Evolutionary conservation across 2,888 invertebrate genomes (phyloP).

Genomic region (Pammene fasciana): DNA sequence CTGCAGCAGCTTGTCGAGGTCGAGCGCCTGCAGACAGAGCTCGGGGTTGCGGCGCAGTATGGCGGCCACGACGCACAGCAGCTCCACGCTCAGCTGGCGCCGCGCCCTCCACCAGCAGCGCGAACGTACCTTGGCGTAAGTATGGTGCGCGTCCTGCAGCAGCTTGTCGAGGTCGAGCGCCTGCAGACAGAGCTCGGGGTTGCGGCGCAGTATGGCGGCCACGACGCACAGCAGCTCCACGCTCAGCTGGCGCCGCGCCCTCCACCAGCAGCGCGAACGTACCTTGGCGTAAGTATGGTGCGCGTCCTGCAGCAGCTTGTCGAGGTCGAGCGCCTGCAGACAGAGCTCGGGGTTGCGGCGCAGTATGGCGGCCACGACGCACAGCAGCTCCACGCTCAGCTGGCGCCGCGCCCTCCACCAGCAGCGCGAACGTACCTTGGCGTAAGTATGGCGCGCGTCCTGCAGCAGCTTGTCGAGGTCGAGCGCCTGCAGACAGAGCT

Average conservation of each 20-base stretch:
- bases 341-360: conserved; percentile 96
- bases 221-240: conserved; percentile 93
- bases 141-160: conserved; percentile 91
- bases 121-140: conserved; percentile 96
- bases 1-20: conserved; percentile 91
- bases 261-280: conserved; percentile 97
- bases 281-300: conserved; percentile 92
- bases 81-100: conserved; percentile 88
- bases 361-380: conserved; percentile 96
- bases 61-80: conserved; percentile 94
- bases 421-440: conserved; percentile 95
- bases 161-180: conserved; percentile 92
- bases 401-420: conserved; percentile 95
- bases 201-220: conserved; percentile 95
- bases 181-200: conserved; percentile 95
- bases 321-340: conserved; percentile 92
- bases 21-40: conserved; percentile 90
- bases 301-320: conserved; percentile 92
- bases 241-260: conserved; percentile 88
- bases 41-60: conserved; percentile 98
- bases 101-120: conserved; percentile 95
- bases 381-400: conserved; percentile 88
- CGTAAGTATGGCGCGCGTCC: conserved; percentile 93
- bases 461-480: conserved; percentile 92
- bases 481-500: conserved; percentile 91